Percentiles rank a stretch among this genome's conserved stretches.
Evolutionary conservation across 92 coral and sea anemone species (phyloP).

Genomic region (Heliopora coerulea): DNA sequence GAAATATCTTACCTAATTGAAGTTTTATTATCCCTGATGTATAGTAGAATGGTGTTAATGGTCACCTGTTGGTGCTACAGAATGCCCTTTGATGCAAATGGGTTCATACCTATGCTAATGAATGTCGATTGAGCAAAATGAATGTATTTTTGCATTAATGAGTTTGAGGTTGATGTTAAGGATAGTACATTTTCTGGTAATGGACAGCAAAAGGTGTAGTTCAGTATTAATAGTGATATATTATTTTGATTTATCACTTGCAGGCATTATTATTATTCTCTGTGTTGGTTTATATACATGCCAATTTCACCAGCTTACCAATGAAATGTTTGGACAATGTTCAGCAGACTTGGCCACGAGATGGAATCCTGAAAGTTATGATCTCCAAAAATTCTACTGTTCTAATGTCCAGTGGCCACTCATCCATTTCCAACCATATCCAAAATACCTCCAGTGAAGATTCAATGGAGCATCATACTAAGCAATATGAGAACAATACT

Average conservation of each 20-base stretch:
- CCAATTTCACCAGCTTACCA: conserved; percentile 91
- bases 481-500: conserved; percentile 15
- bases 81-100: no score
- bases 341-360: conserved; percentile 93
- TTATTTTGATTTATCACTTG: neutral
- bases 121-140: no score
- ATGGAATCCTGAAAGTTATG: conserved; percentile 86
- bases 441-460: conserved; percentile 38
- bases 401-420: conserved; percentile 59
- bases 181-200: no score
- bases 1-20: no score
- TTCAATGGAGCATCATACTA: conserved; percentile 35
- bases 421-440: conserved; percentile 28
- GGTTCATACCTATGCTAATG: no score
- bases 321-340: conserved; percentile 88
- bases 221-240: neutral
- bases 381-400: conserved; percentile 68
- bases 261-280: conserved; percentile 89
- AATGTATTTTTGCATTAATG: no score
- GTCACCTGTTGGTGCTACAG: no score
- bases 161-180: no score
- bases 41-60: no score
- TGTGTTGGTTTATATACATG: conserved; percentile 89
- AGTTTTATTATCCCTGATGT: no score
- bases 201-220: no score